Conservation (phyloP, 2,888 invertebrate genomes). For the Diogma glabrata region DNA sequence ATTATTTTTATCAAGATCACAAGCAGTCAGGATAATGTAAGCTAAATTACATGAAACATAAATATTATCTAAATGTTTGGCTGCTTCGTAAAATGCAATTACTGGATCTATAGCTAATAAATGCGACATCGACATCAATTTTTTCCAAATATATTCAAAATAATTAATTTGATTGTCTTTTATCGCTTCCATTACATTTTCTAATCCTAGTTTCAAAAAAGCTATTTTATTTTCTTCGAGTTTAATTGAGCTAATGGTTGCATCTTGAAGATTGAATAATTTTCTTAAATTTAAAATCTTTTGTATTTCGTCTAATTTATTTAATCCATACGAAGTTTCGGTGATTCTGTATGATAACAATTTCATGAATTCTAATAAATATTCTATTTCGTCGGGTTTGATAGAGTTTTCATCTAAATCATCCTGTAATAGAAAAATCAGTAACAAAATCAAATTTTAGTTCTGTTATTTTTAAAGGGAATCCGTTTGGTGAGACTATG, state of each 20-base stretch:
- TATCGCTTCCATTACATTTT: constrained; percentile 5
- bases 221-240: not conserved
- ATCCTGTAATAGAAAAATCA: too few relatives aligned
- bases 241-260: too few relatives aligned
- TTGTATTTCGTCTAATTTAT: too few relatives aligned
- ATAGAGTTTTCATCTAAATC: too few relatives aligned
- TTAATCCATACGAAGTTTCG: too few relatives aligned
- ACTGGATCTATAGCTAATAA: constrained; percentile 25
- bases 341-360: not conserved
- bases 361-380: too few relatives aligned
- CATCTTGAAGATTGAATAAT: too few relatives aligned
- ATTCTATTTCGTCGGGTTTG: too few relatives aligned
- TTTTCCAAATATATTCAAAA: constrained; percentile 19
- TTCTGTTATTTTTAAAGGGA: too few relatives aligned
- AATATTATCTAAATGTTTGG: constrained; percentile 27
- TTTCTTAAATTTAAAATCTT: too few relatives aligned
- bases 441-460: too few relatives aligned
- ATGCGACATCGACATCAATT: constrained; percentile 20
- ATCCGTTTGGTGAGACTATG: too few relatives aligned
- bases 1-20: constrained; percentile 25
- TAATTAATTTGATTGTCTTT: not conserved
- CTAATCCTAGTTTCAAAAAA: not conserved
- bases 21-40: constrained; percentile 25
- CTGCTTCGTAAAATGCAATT: constrained; percentile 25
- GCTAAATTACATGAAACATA: constrained; percentile 30